Conservation (phyloP, 1,140 invertebrate genomes). For the Ectropis grisescens region DNA sequence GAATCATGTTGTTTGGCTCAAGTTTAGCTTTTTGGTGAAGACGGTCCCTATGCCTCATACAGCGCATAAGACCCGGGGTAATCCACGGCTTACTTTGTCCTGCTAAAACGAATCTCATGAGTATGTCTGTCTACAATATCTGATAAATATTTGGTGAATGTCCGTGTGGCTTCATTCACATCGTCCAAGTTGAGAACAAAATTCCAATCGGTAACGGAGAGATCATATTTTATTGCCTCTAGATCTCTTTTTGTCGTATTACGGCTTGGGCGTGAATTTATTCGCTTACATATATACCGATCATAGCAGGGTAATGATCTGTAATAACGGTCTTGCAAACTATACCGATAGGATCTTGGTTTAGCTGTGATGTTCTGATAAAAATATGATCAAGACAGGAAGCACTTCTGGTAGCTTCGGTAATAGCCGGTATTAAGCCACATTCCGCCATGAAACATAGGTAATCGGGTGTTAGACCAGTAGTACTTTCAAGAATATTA, state of each 20-base stretch:
- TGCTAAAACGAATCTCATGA: not conserved
- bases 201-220: not conserved
- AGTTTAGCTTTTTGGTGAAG: slow-evolving; percentile 4
- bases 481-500: too few relatives aligned
- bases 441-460: too few relatives aligned
- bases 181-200: not conserved
- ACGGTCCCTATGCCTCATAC: slow-evolving; percentile 10
- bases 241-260: not conserved
- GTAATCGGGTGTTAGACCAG: too few relatives aligned
- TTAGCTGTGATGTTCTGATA: too few relatives aligned
- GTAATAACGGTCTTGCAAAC: slow-evolving; percentile 1
- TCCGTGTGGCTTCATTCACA: not conserved
- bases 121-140: slow-evolving; percentile 1
- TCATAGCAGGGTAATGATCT: slow-evolving; percentile 1
- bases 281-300: not conserved
- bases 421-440: too few relatives aligned
- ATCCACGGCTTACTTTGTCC: slow-evolving; percentile 11
- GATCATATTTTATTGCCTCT: not conserved
- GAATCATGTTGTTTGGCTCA: slow-evolving; percentile 4
- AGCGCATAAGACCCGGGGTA: slow-evolving; percentile 11
- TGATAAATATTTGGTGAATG: not conserved
- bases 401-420: too few relatives aligned
- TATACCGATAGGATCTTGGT: too few relatives aligned
- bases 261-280: not conserved
- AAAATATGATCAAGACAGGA: too few relatives aligned